phyloP scores from a whole-genome alignment of 2,113 vertebrate genomes.

The Oryzias javanicus region DNA sequence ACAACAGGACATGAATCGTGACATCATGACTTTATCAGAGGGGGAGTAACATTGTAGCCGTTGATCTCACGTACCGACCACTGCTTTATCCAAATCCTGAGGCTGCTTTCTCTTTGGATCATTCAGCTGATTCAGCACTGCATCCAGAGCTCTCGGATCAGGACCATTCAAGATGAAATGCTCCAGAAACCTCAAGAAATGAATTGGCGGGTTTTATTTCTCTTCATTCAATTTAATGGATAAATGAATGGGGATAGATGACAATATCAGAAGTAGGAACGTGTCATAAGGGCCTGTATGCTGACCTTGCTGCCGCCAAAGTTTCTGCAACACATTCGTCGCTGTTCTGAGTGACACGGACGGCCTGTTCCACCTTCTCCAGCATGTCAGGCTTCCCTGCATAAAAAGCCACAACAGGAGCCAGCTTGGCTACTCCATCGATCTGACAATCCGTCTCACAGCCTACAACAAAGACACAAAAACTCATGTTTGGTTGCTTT shows the following conservation, averaged over 20 bases:
- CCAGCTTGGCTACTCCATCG: slow-evolving; percentile 74
- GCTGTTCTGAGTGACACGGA: slow-evolving; percentile 76
- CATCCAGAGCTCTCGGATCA: slow-evolving; percentile 64
- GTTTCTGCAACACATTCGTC: slow-evolving; percentile 74
- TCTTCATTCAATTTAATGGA: no score
- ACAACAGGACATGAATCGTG: slow-evolving; percentile 1
- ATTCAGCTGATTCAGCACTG: slow-evolving; percentile 64
- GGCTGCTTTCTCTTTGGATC: slow-evolving; percentile 68
- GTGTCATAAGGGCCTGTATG: not conserved
- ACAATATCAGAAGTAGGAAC: not conserved
- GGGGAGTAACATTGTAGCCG: slow-evolving; percentile 13
- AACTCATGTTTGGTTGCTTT: not conserved
- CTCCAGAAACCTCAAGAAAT: slow-evolving; percentile 68
- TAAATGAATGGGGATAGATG: no score
- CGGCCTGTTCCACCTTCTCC: slow-evolving; percentile 69
- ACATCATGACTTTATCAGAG: slow-evolving; percentile 18
- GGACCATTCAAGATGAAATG: slow-evolving; percentile 76
- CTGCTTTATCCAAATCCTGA: slow-evolving; percentile 72
- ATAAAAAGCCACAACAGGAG: slow-evolving; percentile 75
- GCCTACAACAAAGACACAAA: slow-evolving; percentile 39
- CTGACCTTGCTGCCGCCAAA: slow-evolving; percentile 74
- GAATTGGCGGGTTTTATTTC: not conserved
- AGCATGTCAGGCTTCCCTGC: slow-evolving; percentile 75
- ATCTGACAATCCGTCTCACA: slow-evolving; percentile 72
- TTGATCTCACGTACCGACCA: slow-evolving; percentile 55